Base-by-base conservation (phyloP, 2,888 invertebrate genomes). In the Diachrysia chrysitis region DNA sequence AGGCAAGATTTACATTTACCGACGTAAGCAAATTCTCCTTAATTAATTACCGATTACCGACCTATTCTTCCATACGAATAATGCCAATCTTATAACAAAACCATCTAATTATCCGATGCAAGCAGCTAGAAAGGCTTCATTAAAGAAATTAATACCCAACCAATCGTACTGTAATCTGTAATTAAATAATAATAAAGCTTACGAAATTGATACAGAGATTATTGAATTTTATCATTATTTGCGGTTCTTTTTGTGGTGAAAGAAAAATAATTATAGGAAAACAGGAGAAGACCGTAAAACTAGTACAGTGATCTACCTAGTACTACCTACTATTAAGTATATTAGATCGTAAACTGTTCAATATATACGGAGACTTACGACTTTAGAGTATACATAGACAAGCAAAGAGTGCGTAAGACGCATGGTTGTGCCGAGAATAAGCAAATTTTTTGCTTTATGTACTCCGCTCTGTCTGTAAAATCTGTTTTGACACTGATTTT, bases 91-190 rank as follows among this genome's bases (percentile, higher is more conserved):
- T 37, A 14, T 57, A 0, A 42, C 25, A 21, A 42, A 58, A 10
- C 1, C 46, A 19, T 29, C 17, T 19, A 60, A 69, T 62, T 69
- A 65, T 29, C 0, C 7, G 48, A 75, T 51, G 16, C 37, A 57
- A 48, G 46, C 14, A 48, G 46, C 56, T 37, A 53, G 29, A 61
- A 37, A 69, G 10, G 25, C 17, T 6, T 17, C 58, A 63, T 63
- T 66, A 63, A 51, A 51, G 23, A 66, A 54, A 60, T 51, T n/a
- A 55, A 63, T 67, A 55, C 51, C 16, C 2, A 58, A 48, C 64
- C 23, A 21, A 63, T 53, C 37, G 51, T 35, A 29, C 21, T n/a
- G 54, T 63, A 48, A 58, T 29, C 21, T 63, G 58, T 61, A 58
- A 48, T 37, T 54, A 16, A 63, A 51, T 12, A 19, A 12, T 21